These are phyloP conservation scores for Parambassis ranga DNA, from an alignment of 2,797 vertebrate species.

Conservation along the genomic window DNA sequence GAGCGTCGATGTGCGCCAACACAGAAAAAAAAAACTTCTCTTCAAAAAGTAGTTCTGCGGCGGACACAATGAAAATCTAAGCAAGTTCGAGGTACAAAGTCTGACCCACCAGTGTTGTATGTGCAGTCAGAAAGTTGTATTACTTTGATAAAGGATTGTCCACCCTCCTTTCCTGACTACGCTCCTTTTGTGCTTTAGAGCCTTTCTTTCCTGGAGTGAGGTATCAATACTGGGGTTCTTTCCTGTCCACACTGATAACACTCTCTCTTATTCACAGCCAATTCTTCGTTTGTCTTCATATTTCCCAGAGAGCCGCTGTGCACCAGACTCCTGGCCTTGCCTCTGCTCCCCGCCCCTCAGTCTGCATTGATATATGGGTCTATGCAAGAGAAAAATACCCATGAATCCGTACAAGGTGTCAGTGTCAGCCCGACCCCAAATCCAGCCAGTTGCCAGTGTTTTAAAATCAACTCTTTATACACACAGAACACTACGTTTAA, in stretches of 20 bases:
- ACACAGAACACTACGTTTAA: conserved; percentile 13
- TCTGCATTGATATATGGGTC: conserved; percentile 83
- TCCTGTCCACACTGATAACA: conserved; percentile 77
- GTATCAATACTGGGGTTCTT: conserved; percentile 71
- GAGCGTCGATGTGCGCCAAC: conserved; percentile 49
- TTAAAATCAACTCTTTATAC: conserved; percentile 18
- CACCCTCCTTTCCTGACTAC: conserved; percentile 64
- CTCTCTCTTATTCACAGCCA: conserved; percentile 78
- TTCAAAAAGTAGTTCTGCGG: conserved; percentile 47
- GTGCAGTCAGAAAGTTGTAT: conserved; percentile 57
- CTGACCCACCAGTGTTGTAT: conserved; percentile 58
- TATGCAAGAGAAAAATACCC: conserved; percentile 84
- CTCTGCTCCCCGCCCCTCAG: conserved; percentile 83
- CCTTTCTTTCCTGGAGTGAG: conserved; percentile 67
- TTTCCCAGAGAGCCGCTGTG: conserved; percentile 73
- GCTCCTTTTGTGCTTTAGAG: conserved; percentile 57
- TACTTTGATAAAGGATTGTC: conserved; percentile 64
- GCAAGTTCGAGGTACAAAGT: conserved; percentile 52
- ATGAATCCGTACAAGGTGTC: conserved; percentile 75
- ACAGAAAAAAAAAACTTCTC: conserved; percentile 39
- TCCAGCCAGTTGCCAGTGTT: conserved; percentile 22
- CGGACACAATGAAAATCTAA: conserved; percentile 48
- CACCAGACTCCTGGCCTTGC: conserved; percentile 79
- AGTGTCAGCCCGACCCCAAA: conserved; percentile 41
- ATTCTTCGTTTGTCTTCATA: conserved; percentile 84